These are phyloP conservation scores for Sceliomorpha sp. DNA, from an alignment of 2,888 invertebrate species.

Conservation along the genomic window DNA sequence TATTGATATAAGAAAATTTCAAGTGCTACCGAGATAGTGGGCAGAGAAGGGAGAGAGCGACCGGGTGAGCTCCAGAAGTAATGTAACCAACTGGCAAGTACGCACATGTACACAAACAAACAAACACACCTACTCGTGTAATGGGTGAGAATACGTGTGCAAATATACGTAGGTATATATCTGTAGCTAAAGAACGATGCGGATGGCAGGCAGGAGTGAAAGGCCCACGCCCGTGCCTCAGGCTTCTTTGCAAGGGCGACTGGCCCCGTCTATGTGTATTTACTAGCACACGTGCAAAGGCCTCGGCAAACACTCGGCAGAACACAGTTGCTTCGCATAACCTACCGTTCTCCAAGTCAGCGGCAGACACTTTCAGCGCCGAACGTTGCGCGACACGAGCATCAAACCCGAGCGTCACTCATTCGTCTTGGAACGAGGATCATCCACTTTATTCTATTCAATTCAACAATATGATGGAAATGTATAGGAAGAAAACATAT, in stretches of 20 bases:
- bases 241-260: slow-evolving; percentile 79
- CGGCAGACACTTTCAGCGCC: slow-evolving; percentile 53
- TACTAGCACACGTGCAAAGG: slow-evolving; percentile 46
- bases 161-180: slow-evolving; percentile 45
- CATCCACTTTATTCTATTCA: too few species aligned
- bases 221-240: slow-evolving; percentile 80
- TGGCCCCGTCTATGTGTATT: slow-evolving; percentile 73
- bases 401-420: too few species aligned
- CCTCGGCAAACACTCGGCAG: slow-evolving; percentile 40
- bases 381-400: slow-evolving; percentile 49
- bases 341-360: slow-evolving; percentile 61
- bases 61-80: too few species aligned
- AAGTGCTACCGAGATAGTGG: slow-evolving; percentile 65
- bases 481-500: too few species aligned
- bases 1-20: slow-evolving; percentile 58
- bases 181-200: slow-evolving; percentile 74
- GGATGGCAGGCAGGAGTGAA: slow-evolving; percentile 80
- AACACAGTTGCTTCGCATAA: slow-evolving; percentile 53
- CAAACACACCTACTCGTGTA: too few species aligned
- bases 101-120: too few species aligned
- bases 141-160: too few species aligned
- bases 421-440: too few species aligned
- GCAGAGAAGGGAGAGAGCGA: too few species aligned
- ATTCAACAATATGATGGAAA: too few species aligned
- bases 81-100: too few species aligned